Conservation (phyloP, 2,888 invertebrate species). For the Andrena bucephala region DNA sequence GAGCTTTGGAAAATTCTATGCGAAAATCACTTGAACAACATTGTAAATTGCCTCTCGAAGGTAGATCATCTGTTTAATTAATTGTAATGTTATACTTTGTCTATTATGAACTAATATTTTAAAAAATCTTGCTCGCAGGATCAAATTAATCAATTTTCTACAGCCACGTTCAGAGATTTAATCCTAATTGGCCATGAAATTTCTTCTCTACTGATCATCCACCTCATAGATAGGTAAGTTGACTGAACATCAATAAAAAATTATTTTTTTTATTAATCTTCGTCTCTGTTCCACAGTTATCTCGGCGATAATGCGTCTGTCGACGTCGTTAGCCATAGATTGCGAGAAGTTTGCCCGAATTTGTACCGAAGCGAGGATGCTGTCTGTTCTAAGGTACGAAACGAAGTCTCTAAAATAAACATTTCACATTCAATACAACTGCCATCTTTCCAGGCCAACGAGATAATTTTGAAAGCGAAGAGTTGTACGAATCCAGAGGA, state of each 20-base stretch:
- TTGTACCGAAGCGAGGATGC: slow-evolving; percentile 98
- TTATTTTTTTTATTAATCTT: slow-evolving; percentile 25
- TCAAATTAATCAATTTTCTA: slow-evolving; percentile 87
- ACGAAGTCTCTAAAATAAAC: neutral
- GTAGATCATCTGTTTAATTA: slow-evolving; percentile 70
- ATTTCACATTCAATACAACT: slow-evolving; percentile 5
- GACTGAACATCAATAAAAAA: slow-evolving; percentile 5
- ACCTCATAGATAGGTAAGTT: slow-evolving; percentile 91
- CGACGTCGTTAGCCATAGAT: slow-evolving; percentile 94
- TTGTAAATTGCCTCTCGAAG: slow-evolving; percentile 89
- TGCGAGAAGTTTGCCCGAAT: slow-evolving; percentile 96
- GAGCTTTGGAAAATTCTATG: slow-evolving; percentile 97
- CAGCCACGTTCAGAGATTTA: slow-evolving; percentile 89
- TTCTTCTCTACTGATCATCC: slow-evolving; percentile 91
- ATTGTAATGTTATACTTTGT: neutral
- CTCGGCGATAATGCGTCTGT: slow-evolving; percentile 98
- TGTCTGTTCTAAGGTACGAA: slow-evolving; percentile 94
- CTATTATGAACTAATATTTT: slow-evolving; percentile 3
- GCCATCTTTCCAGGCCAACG: slow-evolving; percentile 89
- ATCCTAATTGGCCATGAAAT: slow-evolving; percentile 92
- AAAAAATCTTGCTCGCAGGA: slow-evolving; percentile 81
- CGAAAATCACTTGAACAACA: slow-evolving; percentile 95
- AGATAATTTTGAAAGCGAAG: slow-evolving; percentile 93
- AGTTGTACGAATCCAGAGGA: slow-evolving; percentile 91
- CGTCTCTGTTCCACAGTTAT: slow-evolving; percentile 88